Evolutionary conservation across 2,797 vertebrate genomes (phyloP).

Genomic region (Mormyrops attenuatus): DNA sequence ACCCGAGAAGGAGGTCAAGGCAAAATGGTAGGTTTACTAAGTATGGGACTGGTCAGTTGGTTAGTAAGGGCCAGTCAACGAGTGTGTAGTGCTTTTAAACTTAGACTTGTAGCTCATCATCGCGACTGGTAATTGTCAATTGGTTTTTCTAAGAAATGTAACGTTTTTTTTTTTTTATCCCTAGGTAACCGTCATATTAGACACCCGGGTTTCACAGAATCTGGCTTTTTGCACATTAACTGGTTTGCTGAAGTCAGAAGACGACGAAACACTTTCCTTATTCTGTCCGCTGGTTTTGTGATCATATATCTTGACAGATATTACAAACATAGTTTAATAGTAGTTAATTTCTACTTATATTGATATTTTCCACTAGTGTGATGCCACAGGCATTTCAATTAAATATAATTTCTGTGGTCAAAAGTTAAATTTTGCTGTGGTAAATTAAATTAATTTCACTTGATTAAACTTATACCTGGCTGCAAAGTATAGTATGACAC

Average conservation of each 20-base stretch:
- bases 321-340: neutral
- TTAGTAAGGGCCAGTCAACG: no score
- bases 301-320: neutral
- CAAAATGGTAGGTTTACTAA: neutral
- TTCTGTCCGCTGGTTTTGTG: neutral
- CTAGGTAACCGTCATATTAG: conserved; percentile 2
- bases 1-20: conserved; percentile 12
- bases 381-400: neutral
- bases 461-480: neutral
- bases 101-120: neutral
- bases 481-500: neutral
- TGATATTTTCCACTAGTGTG: neutral
- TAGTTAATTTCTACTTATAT: neutral
- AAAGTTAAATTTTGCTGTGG: neutral
- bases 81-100: neutral
- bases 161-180: neutral
- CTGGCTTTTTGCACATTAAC: neutral
- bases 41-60: neutral
- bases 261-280: neutral
- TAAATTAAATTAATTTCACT: neutral
- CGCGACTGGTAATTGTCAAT: neutral
- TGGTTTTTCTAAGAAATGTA: neutral
- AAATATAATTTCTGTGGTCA: neutral
- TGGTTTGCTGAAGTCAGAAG: conserved; percentile 1
- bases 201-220: neutral